Base-by-base conservation (phyloP, 1,140 invertebrate genomes). In the Temnothorax curvispinosus region DNA sequence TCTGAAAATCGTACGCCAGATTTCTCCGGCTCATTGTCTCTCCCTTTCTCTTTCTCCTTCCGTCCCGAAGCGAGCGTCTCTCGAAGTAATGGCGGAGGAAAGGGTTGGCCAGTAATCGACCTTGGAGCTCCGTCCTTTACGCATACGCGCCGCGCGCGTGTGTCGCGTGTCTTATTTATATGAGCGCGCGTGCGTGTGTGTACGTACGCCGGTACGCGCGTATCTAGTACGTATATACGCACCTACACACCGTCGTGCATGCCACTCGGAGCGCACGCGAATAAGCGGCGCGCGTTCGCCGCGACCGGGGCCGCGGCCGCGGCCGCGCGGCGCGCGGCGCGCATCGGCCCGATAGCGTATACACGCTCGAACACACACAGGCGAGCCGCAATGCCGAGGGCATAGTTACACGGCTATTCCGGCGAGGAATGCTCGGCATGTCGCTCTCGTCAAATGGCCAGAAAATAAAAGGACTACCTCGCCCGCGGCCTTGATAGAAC, bases 381-480 rank as follows among this genome's bases (percentile, higher is more conserved):
- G 74, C 87, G 72, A 50, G 87, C 64, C 65, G 77, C 87, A 75
- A 86, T 76, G 89, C 89, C 86, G 84, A 82, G 88, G 87, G 90
- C 92, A 91, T 91, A 91, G 92, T 91, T 91, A 93, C 91, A 92
- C 88, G 89, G 91, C 89, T 93, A 92, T 93, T 92, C 89, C 88
- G 90, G 75, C 90, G 87, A 88, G 92, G 92, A 93, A 93, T 93
- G 91, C 82, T 87, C 91, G 92, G 92, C 92, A 93, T 91, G 90
- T 92, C 91, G 91, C 90, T 90, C 92, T 93, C 92, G 91, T 93
- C 91, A 93, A 92, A 93, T 91, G 91, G 82, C 87, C 88, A 91
- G 90, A 88, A 93, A 93, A 93, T 93, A 93, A 93, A 93, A 93
- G 91, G 92, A 93, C 87, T 89, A 84, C 56, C 88, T 90, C 89